Base-by-base conservation (phyloP, 2,113 vertebrate genomes). In the Otis tarda region DNA sequence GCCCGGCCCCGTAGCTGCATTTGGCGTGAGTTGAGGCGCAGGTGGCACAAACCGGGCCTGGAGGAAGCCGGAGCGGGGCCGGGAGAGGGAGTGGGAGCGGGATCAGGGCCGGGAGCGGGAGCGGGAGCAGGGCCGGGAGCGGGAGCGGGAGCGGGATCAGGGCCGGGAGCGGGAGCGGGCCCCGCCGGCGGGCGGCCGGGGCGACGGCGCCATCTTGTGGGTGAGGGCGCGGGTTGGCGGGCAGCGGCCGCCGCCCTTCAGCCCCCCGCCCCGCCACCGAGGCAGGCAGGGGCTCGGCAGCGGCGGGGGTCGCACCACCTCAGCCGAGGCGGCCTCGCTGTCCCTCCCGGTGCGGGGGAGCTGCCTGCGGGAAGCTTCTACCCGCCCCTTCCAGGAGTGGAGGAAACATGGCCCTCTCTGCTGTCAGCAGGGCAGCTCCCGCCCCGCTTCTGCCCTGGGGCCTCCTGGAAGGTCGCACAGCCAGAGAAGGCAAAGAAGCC, bases 141-240 rank as follows among this genome's bases (percentile, higher is more conserved):
- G 47, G 47, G 47, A 20, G 47, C 4, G 47, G 47, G 20, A 21
- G 47, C 47, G 47, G 20, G n/a, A n/a, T n/a, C n/a, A n/a, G n/a
- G 47, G 21, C 7, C 41, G 41, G 41, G 41, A 41, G n/a, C n/a
- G n/a, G n/a, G n/a, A n/a, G 41, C 41, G 41, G 41, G 12, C 41
- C 41, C 41, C 41, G 41, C 41, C 41, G 12, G 47, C 47, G 47
- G 20, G 47, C 31, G 23, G 76, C 30, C 27, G 53, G 69, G 49
- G 21, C 43, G 81, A 73, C 90, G 87, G 94, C 90, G 87, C 95
- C 94, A 96, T 93, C 95, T 96, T 91, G 94, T 94, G 94, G 95
- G 68, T 33, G 55, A 77, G 77, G 68, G 76, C 28, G 80, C n/a
- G 52, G 55, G 59, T 10, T 41, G 59, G 60, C 9, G 41, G 75